Evolutionary conservation across 2,113 vertebrate genomes (phyloP), one percentile per base, ranked within the genome.

Genomic region (Leptocoma aspasia): DNA sequence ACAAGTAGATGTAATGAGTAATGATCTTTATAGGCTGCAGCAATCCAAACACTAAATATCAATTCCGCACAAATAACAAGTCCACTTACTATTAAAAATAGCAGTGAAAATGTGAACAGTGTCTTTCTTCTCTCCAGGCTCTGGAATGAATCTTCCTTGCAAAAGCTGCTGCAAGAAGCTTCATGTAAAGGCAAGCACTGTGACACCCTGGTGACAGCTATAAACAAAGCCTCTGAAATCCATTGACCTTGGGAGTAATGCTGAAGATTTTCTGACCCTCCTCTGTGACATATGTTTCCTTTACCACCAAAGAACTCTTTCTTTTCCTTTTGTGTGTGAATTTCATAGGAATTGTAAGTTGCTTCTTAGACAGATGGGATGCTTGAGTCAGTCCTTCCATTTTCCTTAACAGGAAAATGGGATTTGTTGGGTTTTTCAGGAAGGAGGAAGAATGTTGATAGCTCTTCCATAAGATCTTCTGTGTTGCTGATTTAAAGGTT

Each of bases 31-130:
- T 6, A 68, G 57, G 66, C 42, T 91, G 50, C 27, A 87, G 60
- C 4, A 1, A 91, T 35, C 56, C 73, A 82, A 84, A 82, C 8
- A 5, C 50, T 54, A 45, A 82, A 49, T n/a, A 69, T 14, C 14
- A 53, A 61, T 54, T 54, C 30, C 54, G 27, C 35, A 49, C 30
- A 76, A 69, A 22, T 15, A 75, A 30, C 26, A 86, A 72, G 37
- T 52, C 66, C 21, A 9, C n/a, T 90, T 68, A 33, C 6, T 71
- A 15, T 59, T 64, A 66, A 92, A 97, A 89, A 86, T 18, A 83
- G 70, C 73, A 89, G 70, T n/a, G 47, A 79, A 45, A 83, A 81
- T 85, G 24, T 94, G 94, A 97, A 92, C 79, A 90, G 80, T 31
- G 33, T 9, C 7, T 71, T 73, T 84, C 76, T 94, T 91, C 84